phyloP scores from a whole-genome alignment of 2,113 vertebrate genomes.

The Thamnophis sirtalis region DNA sequence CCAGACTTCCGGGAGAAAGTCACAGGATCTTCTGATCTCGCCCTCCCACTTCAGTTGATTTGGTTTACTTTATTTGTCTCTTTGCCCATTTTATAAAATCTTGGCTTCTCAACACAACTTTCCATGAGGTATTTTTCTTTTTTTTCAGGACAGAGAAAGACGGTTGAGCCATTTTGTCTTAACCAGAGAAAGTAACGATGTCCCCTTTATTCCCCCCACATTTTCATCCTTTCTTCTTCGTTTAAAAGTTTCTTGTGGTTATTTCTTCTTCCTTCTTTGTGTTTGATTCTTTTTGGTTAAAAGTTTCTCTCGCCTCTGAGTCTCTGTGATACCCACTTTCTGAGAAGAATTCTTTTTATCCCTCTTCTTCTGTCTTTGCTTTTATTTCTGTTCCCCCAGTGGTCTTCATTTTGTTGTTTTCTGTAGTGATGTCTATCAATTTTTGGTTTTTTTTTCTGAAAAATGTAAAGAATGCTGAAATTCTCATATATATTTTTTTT shows the following conservation, averaged over 20 bases:
- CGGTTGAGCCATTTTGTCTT: conserved; percentile 43
- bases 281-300: conserved; percentile 16
- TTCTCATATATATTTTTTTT: conserved; percentile 20
- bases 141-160: conserved; percentile 63
- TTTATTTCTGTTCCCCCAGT: conserved; percentile 17
- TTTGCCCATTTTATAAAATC: conserved; percentile 51
- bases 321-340: conserved; percentile 11
- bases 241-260: neutral
- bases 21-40: neutral
- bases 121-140: conserved; percentile 73
- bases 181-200: conserved; percentile 26
- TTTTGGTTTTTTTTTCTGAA: conserved; percentile 38
- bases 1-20: neutral
- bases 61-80: conserved; percentile 35
- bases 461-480: conserved; percentile 33
- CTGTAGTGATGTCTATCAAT: conserved; percentile 27
- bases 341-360: neutral
- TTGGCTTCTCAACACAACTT: conserved; percentile 60
- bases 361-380: conserved; percentile 3
- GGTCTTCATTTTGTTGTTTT: conserved; percentile 17
- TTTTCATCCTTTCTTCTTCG: conserved; percentile 18
- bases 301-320: conserved; percentile 24
- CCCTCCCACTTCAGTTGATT: conserved; percentile 2
- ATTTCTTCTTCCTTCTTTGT: neutral
- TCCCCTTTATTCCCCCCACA: conserved; percentile 2